Conservation (phyloP, 2,888 invertebrate species). For the Caenorhabditis sp. region DNA sequence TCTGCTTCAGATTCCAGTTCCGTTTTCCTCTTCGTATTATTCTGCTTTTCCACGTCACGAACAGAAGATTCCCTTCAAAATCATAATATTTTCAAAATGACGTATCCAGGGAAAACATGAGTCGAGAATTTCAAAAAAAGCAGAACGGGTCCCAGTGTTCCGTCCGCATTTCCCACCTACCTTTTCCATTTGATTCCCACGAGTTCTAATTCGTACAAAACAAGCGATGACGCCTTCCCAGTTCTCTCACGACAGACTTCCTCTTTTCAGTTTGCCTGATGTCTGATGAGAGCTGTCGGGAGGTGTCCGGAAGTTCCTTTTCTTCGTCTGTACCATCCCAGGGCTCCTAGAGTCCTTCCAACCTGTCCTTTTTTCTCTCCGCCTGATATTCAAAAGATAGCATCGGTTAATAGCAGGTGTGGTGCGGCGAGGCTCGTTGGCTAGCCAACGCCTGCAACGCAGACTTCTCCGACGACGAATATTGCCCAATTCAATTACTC, state of each 20-base stretch:
- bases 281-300: background rate
- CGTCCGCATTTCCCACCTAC: too few species aligned
- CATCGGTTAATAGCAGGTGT: constrained; percentile 3
- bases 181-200: too few species aligned
- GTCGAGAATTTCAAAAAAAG: too few species aligned
- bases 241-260: background rate
- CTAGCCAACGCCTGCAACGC: constrained; percentile 3
- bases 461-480: background rate
- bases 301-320: too few species aligned
- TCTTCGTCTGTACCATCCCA: too few species aligned
- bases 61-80: constrained; percentile 13
- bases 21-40: background rate
- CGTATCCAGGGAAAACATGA: constrained; percentile 12
- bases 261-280: background rate
- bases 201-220: background rate
- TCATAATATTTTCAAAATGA: constrained; percentile 25
- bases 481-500: constrained; percentile 7
- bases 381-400: too few species aligned
- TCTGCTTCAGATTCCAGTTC: background rate
- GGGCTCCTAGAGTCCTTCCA: too few species aligned
- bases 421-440: constrained; percentile 5
- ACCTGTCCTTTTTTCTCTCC: background rate
- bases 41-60: constrained; percentile 2
- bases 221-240: background rate
- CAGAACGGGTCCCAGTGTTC: too few species aligned